Evolutionary conservation across 1,140 invertebrate species (phyloP).

Genomic region (Macrosteles quadrilineatus): DNA sequence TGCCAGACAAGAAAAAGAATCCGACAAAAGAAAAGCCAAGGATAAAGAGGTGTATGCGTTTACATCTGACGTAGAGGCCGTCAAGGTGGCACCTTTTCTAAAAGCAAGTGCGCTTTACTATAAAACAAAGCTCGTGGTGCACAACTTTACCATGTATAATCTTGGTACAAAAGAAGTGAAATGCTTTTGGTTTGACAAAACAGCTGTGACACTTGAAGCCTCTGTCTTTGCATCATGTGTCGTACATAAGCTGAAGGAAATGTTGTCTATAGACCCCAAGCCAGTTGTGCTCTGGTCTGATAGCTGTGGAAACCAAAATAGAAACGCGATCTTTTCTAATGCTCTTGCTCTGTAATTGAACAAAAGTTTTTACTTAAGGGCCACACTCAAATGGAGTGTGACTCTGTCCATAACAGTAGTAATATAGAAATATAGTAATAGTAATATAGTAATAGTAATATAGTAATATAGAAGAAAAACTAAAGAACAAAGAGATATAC

Average conservation of each 20-base stretch:
- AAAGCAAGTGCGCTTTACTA: constrained; percentile 46
- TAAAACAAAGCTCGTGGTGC: constrained; percentile 44
- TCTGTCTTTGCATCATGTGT: constrained; percentile 33
- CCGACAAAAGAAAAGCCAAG: constrained; percentile 29
- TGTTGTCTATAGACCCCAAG: constrained; percentile 41
- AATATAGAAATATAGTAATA: too few species aligned
- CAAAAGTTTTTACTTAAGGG: constrained; percentile 51
- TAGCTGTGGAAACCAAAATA: too few species aligned
- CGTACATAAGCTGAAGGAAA: constrained; percentile 41
- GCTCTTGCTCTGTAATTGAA: too few species aligned
- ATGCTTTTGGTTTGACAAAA: neutral
- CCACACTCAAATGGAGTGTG: constrained; percentile 51
- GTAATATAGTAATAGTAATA: too few species aligned
- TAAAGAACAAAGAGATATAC: constrained; percentile 41
- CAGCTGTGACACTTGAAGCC: neutral
- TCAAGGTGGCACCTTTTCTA: constrained; percentile 41
- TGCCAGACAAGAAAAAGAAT: constrained; percentile 30
- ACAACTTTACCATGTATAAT: constrained; percentile 47
- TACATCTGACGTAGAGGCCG: constrained; percentile 42
- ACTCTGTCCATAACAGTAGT: too few species aligned
- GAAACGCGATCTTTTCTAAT: too few species aligned
- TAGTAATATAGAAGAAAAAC: too few species aligned
- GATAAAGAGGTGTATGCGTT: constrained; percentile 31
- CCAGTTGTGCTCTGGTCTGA: constrained; percentile 44
- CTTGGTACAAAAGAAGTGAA: constrained; percentile 26